phyloP scores from a whole-genome alignment of 2,113 vertebrate genomes.

The Willisornis vidua region DNA sequence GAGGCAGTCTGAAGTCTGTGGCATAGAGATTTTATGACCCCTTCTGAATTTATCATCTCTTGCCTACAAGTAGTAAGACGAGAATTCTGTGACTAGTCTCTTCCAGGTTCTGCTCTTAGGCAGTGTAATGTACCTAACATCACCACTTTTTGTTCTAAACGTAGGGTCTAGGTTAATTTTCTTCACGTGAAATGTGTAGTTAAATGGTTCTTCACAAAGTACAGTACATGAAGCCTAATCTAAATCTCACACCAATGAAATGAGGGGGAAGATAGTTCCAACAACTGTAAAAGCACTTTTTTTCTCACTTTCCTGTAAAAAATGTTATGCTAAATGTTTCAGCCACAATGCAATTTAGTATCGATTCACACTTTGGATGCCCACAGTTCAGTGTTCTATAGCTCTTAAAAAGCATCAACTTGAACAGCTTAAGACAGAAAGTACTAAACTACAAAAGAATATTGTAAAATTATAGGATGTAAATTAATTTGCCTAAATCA shows the following conservation, averaged over 20 bases:
- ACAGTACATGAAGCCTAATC: background rate
- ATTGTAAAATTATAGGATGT: background rate
- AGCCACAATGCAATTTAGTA: background rate
- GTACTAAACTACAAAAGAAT: background rate
- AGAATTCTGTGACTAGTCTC: background rate
- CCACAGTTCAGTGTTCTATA: background rate
- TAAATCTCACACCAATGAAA: background rate
- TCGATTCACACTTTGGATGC: background rate
- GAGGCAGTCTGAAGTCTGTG: background rate
- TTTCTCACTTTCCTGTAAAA: background rate
- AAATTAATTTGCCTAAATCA: background rate
- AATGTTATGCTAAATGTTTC: conserved; percentile 5
- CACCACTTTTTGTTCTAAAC: background rate
- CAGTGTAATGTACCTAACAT: background rate
- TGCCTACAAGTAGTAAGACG: background rate
- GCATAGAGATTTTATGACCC: background rate
- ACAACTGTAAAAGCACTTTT: background rate
- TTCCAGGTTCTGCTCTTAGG: background rate
- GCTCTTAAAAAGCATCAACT: background rate
- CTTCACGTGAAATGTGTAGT: background rate
- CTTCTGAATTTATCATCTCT: background rate
- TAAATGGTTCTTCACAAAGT: background rate
- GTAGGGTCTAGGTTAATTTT: background rate
- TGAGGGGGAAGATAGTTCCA: background rate
- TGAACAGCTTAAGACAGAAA: background rate